A percentile compares a stretch with the other conserved stretches of the same genome.
phyloP scores from a whole-genome alignment of 2,797 vertebrate species.

The Rhynchonycteris naso region DNA sequence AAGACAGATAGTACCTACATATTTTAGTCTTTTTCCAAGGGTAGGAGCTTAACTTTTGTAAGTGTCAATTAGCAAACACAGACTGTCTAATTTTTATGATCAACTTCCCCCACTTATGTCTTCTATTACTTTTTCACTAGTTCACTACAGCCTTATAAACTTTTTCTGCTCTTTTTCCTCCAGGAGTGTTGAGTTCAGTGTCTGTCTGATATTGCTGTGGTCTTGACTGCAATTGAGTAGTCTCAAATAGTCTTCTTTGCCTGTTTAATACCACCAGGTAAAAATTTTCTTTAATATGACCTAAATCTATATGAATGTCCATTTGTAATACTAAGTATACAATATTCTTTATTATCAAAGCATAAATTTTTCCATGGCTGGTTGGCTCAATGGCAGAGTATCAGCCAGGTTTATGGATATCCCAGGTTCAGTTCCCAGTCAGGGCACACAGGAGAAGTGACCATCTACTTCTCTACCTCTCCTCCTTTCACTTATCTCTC shows the following conservation, averaged over 20 bases:
- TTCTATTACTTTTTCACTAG: not conserved
- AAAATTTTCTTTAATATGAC: slow-evolving; percentile 19
- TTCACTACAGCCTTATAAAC: not conserved
- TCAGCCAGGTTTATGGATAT: too few relatives aligned
- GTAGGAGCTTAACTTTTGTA: not conserved
- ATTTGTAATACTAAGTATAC: not conserved
- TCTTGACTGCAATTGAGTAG: not conserved
- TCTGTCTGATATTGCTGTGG: not conserved
- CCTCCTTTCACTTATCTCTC: too few relatives aligned
- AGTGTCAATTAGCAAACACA: not conserved
- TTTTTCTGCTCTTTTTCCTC: not conserved
- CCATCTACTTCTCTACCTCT: too few relatives aligned
- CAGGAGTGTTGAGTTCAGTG: not conserved
- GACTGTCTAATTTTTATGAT: not conserved
- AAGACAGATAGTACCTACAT: not conserved
- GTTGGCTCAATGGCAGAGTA: too few relatives aligned
- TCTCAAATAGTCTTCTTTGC: not conserved
- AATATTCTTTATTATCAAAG: slow-evolving; percentile 17
- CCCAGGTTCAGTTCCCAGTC: too few relatives aligned
- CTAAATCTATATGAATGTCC: not conserved
- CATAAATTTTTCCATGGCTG: not conserved
- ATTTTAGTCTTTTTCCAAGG: not conserved
- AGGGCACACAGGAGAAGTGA: too few relatives aligned
- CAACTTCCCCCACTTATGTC: not conserved
- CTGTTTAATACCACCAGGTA: not conserved